Base-by-base conservation (phyloP, 1,140 invertebrate species). In the Drosophila albomicans region DNA sequence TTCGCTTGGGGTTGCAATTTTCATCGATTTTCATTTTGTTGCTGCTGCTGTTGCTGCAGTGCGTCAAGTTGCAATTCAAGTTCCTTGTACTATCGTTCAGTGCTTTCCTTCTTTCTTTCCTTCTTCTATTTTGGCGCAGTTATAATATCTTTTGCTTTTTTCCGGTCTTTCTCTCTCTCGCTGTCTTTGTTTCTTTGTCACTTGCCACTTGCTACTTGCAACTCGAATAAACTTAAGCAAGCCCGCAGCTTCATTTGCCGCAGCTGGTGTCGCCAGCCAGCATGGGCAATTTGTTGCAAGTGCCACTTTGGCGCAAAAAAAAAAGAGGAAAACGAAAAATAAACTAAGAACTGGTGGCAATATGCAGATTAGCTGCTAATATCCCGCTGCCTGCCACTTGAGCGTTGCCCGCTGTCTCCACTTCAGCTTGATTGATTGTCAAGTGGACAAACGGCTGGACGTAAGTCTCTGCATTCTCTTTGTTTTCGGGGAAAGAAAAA, bases 301-400 rank as follows among this genome's bases (percentile, higher is more conserved):
- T 87, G 75, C 56, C 82, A 76, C 46, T 49, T 79, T 79, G 81
- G 65, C 72, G 32, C 45, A 79, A 68, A 20, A 20, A 20, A 20
- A 20, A 3, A 20, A 20, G 1, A 20, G 20, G 20, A 20, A 20
- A 20, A 20, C 3, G 20, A 20, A 20, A 71, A 84, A 86, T 71
- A 81, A 70, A 81, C 63, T 74, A 66, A 28, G 69, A 58, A 35
- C 49, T 28, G 46, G 5, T 78, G 81, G 81, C 81, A 89, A 78
- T 81, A 89, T 85, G 86, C 86, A 89, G 86, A 89, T 89, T 89
- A 90, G 85, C 86, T 65, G 81, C 82, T 82, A 82, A 82, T 82
- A 72, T 66, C 74, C 10, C 59, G 28, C n/a, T 43, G 54, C 48
- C 70, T 54, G 61, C 61, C 72, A 41, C 70, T 35, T 28, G 45